Evolutionary conservation across 2,113 vertebrate genomes (phyloP).

Genomic region (Corydoras maculifer): DNA sequence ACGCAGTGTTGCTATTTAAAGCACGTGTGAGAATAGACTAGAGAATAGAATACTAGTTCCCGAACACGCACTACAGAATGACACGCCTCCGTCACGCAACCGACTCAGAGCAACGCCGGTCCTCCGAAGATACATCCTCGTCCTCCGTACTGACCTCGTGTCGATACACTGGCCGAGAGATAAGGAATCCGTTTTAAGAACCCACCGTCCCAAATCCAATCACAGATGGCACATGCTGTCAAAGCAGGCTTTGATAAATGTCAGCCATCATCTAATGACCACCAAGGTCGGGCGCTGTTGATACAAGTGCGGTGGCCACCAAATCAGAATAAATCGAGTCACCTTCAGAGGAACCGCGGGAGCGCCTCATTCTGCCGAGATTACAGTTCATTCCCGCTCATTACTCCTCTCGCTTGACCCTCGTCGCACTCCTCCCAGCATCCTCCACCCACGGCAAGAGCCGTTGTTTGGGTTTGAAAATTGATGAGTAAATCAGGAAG

Average conservation of each 20-base stretch:
- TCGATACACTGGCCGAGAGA: conserved; percentile 1
- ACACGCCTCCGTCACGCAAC: too few relatives aligned
- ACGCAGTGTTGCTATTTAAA: too few relatives aligned
- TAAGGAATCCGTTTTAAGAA: conserved; percentile 14
- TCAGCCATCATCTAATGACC: conserved; percentile 36
- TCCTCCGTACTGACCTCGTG: conserved; percentile 15
- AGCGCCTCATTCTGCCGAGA: conserved; percentile 52
- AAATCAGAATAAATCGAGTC: conserved; percentile 15
- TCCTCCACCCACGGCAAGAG: conserved; percentile 2
- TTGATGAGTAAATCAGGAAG: conserved; percentile 60
- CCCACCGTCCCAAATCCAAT: conserved; percentile 13
- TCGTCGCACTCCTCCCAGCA: conserved; percentile 15
- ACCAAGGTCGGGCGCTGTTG: not conserved
- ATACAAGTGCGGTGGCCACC: not conserved
- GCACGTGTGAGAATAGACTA: too few relatives aligned
- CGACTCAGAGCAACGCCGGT: too few relatives aligned
- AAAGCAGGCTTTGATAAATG: conserved; percentile 42
- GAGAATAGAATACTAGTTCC: too few relatives aligned
- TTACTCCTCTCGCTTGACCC: conserved; percentile 39
- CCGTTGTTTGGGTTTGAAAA: conserved; percentile 60
- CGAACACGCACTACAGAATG: too few relatives aligned
- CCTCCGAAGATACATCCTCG: not conserved
- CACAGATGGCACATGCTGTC: conserved; percentile 25
- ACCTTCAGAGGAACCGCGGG: conserved; percentile 10
- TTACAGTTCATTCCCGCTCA: conserved; percentile 49